Conservation (phyloP, 2,888 invertebrate genomes). For the Chaetogeoica ovagalla region DNA sequence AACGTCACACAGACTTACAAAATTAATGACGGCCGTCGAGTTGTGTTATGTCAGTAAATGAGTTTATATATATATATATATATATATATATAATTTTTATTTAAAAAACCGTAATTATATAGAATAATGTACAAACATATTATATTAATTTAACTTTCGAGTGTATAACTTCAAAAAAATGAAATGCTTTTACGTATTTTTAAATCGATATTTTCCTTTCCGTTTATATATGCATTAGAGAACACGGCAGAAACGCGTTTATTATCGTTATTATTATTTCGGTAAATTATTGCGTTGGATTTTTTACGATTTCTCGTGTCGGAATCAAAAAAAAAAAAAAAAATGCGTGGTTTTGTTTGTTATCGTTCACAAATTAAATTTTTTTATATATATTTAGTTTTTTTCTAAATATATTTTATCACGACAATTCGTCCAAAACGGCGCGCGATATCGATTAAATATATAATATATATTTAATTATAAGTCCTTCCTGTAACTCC, state of each 20-base stretch:
- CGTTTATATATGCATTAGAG: too few relatives aligned
- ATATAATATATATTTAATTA: too few relatives aligned
- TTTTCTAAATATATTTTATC: background rate
- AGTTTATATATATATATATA: background rate
- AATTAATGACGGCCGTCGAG: conserved; percentile 19
- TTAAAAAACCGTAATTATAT: conserved; percentile 16
- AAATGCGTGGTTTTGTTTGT: background rate
- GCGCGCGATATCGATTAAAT: background rate
- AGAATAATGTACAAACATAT: background rate
- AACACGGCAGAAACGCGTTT: too few relatives aligned
- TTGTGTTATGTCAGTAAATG: conserved; percentile 32
- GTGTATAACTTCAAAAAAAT: background rate
- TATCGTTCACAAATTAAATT: background rate
- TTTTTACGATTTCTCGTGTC: background rate
- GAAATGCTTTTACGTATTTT: too few relatives aligned
- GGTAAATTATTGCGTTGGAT: too few relatives aligned
- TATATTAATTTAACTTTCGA: conserved; percentile 2
- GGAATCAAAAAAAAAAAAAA: background rate
- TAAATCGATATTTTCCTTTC: too few relatives aligned
- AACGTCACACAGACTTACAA: conserved; percentile 10
- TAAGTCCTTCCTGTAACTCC: too few relatives aligned
- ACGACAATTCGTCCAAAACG: background rate
- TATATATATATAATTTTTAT: background rate
- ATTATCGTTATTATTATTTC: too few relatives aligned
- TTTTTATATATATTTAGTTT: background rate